Evolutionary conservation across 2,113 vertebrate species (phyloP).

Genomic region (Odocoileus hemionus): DNA sequence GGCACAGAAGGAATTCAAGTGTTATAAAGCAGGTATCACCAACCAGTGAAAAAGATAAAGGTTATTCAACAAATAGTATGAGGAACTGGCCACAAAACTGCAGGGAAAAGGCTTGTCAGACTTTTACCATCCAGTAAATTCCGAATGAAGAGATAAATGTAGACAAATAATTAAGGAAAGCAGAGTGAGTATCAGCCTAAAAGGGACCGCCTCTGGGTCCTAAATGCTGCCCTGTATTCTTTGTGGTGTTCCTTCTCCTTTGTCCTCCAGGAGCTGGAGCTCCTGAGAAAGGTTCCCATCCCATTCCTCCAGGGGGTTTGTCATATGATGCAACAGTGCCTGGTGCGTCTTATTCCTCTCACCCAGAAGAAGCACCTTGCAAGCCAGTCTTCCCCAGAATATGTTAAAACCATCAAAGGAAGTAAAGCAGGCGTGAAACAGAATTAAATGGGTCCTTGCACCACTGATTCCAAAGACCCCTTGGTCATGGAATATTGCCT

Average conservation of each 20-base stretch:
- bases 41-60: background rate
- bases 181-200: background rate
- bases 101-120: background rate
- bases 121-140: background rate
- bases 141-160: background rate
- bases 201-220: too few species aligned
- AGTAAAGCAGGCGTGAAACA: background rate
- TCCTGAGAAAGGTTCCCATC: background rate
- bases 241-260: too few species aligned
- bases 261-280: background rate
- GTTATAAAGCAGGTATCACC: background rate
- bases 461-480: background rate
- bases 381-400: background rate
- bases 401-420: background rate
- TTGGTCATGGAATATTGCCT: rapidly evolving
- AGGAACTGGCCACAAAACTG: background rate
- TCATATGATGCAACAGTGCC: rapidly evolving
- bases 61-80: background rate
- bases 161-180: background rate
- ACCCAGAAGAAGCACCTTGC: background rate
- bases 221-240: background rate
- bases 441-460: background rate
- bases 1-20: background rate
- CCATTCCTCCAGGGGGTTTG: background rate
- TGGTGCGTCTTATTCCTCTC: background rate